Conservation (phyloP, 2,797 vertebrate species). For the Brotogeris chrysoptera region DNA sequence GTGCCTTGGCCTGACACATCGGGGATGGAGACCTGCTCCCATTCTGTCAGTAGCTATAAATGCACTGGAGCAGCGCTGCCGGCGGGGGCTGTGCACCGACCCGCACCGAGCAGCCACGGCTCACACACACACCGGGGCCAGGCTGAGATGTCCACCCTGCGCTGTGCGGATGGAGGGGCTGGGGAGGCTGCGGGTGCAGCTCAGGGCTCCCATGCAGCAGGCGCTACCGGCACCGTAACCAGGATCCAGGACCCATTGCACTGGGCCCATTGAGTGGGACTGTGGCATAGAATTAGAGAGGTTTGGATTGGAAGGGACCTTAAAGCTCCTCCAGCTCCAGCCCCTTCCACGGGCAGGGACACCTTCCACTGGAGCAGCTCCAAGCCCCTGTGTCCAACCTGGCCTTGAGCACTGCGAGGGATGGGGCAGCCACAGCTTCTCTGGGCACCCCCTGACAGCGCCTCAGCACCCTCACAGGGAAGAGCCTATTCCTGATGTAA, state of each 20-base stretch:
- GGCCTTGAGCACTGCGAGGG: neutral
- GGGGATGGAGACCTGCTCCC: constrained; percentile 41
- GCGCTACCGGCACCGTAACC: too few relatives aligned
- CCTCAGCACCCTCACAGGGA: neutral
- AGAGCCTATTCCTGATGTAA: neutral
- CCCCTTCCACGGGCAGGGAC: fast-evolving
- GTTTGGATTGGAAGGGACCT: neutral
- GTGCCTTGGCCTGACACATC: neutral
- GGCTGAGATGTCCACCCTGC: fast-evolving
- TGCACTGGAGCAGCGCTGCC: neutral
- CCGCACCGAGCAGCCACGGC: fast-evolving
- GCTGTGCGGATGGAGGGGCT: neutral
- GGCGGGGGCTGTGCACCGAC: neutral
- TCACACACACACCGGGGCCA: fast-evolving
- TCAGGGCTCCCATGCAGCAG: neutral
- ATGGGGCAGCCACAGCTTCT: neutral
- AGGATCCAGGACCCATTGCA: fast-evolving
- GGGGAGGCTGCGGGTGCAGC: neutral
- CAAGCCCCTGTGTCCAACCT: too few relatives aligned
- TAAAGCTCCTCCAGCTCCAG: neutral
- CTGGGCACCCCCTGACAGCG: neutral
- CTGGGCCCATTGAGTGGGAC: fast-evolving
- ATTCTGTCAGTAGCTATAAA: constrained; percentile 56
- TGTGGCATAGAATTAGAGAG: neutral
- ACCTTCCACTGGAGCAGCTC: neutral